Evolutionary conservation across 2,888 invertebrate genomes (phyloP).

Genomic region (Drosophila gaucha): DNA sequence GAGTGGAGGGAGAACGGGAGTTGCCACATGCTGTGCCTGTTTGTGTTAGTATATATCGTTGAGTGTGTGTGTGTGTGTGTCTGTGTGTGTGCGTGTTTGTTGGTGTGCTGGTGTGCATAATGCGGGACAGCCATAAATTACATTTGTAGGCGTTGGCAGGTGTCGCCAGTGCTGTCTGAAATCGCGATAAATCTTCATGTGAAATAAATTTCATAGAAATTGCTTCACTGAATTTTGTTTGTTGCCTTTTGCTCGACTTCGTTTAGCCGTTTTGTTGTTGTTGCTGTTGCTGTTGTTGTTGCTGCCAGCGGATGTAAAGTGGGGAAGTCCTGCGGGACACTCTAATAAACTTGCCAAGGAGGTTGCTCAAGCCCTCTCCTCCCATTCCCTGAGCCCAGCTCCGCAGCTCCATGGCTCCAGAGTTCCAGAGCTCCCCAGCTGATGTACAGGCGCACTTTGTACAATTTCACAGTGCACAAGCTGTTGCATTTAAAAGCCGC

Average conservation of each 20-base stretch:
- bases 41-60: conserved; percentile 9
- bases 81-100: conserved; percentile 29
- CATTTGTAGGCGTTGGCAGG: conserved; percentile 86
- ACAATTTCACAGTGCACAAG: conserved; percentile 60
- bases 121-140: conserved; percentile 85
- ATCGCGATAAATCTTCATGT: conserved; percentile 85
- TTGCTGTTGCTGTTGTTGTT: conserved; percentile 40
- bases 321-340: conserved; percentile 72
- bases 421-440: conserved; percentile 6
- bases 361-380: conserved; percentile 23
- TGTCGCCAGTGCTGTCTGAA: conserved; percentile 85
- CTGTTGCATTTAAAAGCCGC: conserved; percentile 65
- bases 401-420: background rate
- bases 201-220: conserved; percentile 85
- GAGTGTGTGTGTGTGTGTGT: conserved; percentile 27
- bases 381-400: background rate
- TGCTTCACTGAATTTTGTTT: conserved; percentile 83
- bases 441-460: conserved; percentile 34
- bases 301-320: conserved; percentile 67
- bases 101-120: conserved; percentile 74
- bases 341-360: conserved; percentile 66
- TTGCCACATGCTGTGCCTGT: conserved; percentile 65
- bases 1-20: conserved; percentile 48
- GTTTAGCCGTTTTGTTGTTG: conserved; percentile 43
- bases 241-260: conserved; percentile 73